These are phyloP conservation scores for Campaea margaritaria DNA, from an alignment of 2,888 invertebrate genomes.

Conservation along the genomic window DNA sequence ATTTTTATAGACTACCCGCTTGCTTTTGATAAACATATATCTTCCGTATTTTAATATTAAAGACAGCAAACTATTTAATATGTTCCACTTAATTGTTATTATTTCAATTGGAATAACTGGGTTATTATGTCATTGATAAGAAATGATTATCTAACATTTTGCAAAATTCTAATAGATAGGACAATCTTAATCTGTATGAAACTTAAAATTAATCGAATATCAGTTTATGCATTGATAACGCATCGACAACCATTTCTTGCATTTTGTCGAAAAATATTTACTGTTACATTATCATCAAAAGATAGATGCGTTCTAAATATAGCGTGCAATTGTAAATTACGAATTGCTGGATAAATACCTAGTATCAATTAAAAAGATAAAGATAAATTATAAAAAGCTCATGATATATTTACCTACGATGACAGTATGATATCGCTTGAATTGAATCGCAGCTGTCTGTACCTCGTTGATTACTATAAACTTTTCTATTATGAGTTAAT, in stretches of 20 bases:
- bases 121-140: background rate
- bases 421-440: too few species aligned
- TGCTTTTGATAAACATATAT: background rate
- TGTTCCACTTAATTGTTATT: background rate
- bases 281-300: background rate
- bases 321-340: too few species aligned
- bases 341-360: too few species aligned
- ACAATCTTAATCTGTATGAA: background rate
- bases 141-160: background rate
- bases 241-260: background rate
- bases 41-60: background rate
- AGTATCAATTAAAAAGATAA: too few species aligned
- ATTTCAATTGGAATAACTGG: background rate
- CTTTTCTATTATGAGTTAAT: too few species aligned
- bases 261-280: background rate
- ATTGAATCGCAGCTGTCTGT: too few species aligned
- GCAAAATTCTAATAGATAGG: background rate
- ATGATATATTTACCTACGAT: too few species aligned
- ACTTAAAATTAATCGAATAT: background rate
- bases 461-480: too few species aligned
- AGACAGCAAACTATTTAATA: background rate
- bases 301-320: background rate
- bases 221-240: background rate
- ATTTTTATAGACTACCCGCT: conserved; percentile 3
- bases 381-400: too few species aligned